Conservation (phyloP, 2,113 vertebrate genomes). For the Choloepus hoffmanni region DNA sequence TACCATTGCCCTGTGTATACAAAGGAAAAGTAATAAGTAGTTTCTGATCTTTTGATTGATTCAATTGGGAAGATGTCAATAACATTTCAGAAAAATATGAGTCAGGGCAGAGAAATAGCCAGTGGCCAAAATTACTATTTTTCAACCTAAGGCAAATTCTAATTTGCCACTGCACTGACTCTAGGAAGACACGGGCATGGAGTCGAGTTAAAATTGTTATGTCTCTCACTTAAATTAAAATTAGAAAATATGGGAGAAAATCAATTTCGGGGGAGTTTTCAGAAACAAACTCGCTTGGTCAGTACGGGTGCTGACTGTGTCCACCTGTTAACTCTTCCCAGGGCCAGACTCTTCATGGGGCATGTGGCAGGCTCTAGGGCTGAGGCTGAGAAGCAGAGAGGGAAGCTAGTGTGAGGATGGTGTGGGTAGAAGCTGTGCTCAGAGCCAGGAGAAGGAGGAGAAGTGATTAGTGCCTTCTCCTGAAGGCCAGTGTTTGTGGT, state of each 20-base stretch:
- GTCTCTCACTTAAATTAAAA: not conserved
- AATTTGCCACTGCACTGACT: not conserved
- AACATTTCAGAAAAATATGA: not conserved
- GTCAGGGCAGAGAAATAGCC: not conserved
- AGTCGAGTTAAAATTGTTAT: no score
- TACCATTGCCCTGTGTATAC: rapidly evolving
- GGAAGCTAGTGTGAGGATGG: rapidly evolving
- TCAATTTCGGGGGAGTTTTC: not conserved
- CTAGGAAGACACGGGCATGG: no score
- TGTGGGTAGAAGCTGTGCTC: no score
- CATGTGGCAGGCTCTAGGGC: not conserved
- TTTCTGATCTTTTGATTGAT: rapidly evolving
- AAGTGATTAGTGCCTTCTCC: not conserved
- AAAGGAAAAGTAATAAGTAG: rapidly evolving
- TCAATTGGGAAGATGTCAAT: not conserved
- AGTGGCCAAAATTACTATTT: not conserved
- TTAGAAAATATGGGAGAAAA: not conserved
- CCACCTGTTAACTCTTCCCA: no score
- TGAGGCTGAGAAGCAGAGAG: not conserved
- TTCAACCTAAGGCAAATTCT: not conserved
- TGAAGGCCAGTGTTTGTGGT: not conserved
- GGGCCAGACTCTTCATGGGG: not conserved
- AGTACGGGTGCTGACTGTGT: rapidly evolving
- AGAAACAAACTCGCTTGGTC: not conserved
- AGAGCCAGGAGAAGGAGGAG: not conserved